Percentiles rank a stretch among this genome's conserved stretches.
Conservation (phyloP, 2,113 vertebrate species). For the Miniopterus natalensis region DNA sequence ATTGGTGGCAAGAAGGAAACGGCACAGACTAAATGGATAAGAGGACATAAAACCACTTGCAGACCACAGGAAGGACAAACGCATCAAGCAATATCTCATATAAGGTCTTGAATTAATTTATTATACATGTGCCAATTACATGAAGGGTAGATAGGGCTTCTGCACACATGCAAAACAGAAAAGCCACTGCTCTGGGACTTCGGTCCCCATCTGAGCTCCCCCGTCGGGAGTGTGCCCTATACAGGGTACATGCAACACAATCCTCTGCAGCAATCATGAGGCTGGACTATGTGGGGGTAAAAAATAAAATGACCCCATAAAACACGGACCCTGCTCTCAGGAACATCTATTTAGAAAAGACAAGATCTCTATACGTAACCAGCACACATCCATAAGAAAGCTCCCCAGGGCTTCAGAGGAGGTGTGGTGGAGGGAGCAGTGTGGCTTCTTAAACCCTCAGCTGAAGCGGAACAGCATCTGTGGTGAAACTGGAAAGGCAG, state of each 20-base stretch:
- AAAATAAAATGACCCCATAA: conserved; percentile 5
- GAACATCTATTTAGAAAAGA: neutral
- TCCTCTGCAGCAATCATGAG: neutral
- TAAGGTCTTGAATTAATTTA: neutral
- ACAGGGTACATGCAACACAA: neutral
- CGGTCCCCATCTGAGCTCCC: neutral
- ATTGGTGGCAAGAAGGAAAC: conserved; percentile 21
- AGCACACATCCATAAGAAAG: neutral
- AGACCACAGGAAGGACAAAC: neutral
- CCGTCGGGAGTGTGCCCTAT: neutral
- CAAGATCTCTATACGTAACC: neutral
- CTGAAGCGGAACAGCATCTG: neutral
- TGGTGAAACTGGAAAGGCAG: neutral
- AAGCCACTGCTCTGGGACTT: neutral
- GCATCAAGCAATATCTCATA: neutral
- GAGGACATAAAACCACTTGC: neutral
- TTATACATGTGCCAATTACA: neutral
- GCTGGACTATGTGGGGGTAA: neutral
- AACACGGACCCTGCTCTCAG: neutral
- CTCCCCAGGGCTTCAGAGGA: neutral
- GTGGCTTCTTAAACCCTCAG: neutral
- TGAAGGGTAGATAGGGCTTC: neutral
- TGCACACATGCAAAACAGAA: neutral
- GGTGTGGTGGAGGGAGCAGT: neutral
- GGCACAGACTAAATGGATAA: neutral